phyloP scores from a whole-genome alignment of 2,113 vertebrate species.

The Phasianus colchicus region DNA sequence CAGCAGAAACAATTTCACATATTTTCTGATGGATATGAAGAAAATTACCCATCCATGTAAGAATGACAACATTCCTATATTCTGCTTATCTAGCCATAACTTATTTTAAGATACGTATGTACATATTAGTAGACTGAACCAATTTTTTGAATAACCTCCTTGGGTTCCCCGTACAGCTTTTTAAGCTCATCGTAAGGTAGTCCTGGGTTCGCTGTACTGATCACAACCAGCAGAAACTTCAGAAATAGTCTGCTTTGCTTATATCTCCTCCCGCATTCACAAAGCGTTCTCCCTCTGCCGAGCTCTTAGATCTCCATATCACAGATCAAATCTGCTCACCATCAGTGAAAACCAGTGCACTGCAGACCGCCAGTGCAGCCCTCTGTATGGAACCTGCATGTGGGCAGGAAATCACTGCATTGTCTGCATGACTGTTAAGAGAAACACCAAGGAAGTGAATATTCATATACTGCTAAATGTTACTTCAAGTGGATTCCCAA shows the following conservation, averaged over 20 bases:
- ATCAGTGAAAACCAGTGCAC: neutral
- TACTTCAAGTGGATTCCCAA: neutral
- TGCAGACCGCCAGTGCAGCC: neutral
- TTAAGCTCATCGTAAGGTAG: neutral
- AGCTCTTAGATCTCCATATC: neutral
- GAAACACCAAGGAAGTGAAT: neutral
- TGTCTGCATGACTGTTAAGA: neutral
- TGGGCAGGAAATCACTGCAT: neutral
- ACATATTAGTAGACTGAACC: neutral
- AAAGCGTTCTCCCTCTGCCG: neutral
- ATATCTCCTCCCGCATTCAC: neutral
- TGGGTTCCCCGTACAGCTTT: neutral
- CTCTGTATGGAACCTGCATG: fast-evolving
- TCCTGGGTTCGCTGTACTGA: neutral
- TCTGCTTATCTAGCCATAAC: neutral
- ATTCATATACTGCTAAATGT: fast-evolving
- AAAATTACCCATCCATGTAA: neutral
- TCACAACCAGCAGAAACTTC: neutral
- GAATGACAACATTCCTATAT: neutral
- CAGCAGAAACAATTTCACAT: neutral
- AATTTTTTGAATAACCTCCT: neutral
- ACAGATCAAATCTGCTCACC: neutral
- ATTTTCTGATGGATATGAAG: neutral
- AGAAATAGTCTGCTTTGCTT: neutral
- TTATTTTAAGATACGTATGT: neutral